Percentiles rank a stretch among this genome's conserved stretches.
Evolutionary conservation across 1,140 invertebrate genomes (phyloP).

Genomic region (Ostrea denselamellosa): DNA sequence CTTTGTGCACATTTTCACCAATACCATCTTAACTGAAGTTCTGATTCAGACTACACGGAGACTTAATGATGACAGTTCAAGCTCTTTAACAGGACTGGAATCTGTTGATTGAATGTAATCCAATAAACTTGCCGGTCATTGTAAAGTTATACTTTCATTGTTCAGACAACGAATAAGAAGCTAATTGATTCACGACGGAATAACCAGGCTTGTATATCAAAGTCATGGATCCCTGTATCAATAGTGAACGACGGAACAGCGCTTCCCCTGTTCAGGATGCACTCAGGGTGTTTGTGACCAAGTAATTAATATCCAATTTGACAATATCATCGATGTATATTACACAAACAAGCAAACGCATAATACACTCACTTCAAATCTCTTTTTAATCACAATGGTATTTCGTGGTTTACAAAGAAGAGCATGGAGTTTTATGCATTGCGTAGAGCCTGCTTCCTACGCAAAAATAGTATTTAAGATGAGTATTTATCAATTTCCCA

Average conservation of each 20-base stretch:
- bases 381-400: no score
- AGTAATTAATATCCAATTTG: not conserved
- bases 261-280: not conserved
- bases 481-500: no score
- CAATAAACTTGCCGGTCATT: not conserved
- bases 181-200: not conserved
- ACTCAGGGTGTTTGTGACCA: not conserved
- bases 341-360: no score
- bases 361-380: no score
- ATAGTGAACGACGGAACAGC: not conserved
- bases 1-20: not conserved
- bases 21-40: not conserved
- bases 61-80: not conserved
- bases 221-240: not conserved
- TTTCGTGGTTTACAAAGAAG: no score
- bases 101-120: not conserved
- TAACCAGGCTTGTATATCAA: not conserved
- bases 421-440: no score
- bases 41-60: not conserved
- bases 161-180: not conserved
- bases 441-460: no score
- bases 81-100: not conserved
- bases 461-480: no score
- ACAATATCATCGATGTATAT: no score
- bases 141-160: not conserved